Evolutionary conservation across 2,888 invertebrate species (phyloP).

Genomic region (Ophion slaviceki): DNA sequence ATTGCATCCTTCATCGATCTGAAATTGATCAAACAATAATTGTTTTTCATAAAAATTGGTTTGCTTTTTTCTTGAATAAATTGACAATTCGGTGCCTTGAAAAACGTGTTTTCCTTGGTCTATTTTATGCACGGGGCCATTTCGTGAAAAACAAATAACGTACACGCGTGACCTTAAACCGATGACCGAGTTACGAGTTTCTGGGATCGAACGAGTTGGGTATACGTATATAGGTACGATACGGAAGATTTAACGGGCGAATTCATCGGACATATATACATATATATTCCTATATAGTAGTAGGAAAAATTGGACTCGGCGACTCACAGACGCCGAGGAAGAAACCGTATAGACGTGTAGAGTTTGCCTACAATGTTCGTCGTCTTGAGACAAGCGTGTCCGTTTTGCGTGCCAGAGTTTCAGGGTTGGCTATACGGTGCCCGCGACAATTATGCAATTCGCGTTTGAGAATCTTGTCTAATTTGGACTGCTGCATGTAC

Average conservation of each 20-base stretch:
- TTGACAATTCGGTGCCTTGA: background rate
- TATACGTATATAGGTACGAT: conserved; percentile 12
- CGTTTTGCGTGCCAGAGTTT: conserved; percentile 55
- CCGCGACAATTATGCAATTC: conserved; percentile 44
- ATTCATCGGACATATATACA: conserved; percentile 20
- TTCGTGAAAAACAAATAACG: conserved; percentile 2
- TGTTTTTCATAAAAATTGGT: background rate
- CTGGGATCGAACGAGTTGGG: conserved; percentile 29
- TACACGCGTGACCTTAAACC: conserved; percentile 41
- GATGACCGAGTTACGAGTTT: conserved; percentile 55
- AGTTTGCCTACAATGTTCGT: conserved; percentile 5
- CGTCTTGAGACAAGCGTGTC: conserved; percentile 33
- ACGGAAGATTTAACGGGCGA: conserved; percentile 7
- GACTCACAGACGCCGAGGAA: conserved; percentile 46
- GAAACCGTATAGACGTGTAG: background rate
- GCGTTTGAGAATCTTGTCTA: conserved; percentile 29
- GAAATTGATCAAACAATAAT: background rate
- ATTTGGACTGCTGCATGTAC: conserved; percentile 13
- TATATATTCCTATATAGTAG: background rate
- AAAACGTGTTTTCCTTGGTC: background rate
- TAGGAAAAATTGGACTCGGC: conserved; percentile 51
- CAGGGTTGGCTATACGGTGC: conserved; percentile 43
- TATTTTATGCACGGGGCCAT: background rate
- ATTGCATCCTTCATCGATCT: background rate
- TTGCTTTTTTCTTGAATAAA: background rate